These are phyloP conservation scores for Frankliniella intonsa DNA, from an alignment of 2,888 invertebrate species.

Conservation along the genomic window DNA sequence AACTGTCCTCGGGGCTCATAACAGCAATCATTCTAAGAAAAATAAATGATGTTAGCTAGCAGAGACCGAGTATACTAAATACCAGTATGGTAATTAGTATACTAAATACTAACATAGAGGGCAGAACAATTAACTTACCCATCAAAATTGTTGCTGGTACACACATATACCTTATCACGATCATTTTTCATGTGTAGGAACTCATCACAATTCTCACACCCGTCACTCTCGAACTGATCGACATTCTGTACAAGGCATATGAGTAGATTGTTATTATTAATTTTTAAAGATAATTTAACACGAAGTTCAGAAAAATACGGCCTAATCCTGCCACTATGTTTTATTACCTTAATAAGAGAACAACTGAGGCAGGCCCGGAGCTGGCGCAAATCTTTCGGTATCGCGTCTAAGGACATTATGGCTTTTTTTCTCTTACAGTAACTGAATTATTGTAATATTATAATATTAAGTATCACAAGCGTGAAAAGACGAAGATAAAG, in stretches of 20 bases:
- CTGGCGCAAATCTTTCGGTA: constrained; percentile 80
- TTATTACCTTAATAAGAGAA: constrained; percentile 73
- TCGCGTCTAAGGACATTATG: constrained; percentile 63
- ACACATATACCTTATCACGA: constrained; percentile 94
- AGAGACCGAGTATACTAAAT: too few relatives aligned
- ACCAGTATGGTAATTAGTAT: not conserved
- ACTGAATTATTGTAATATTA: not conserved
- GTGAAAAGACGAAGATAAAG: too few relatives aligned
- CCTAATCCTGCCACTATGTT: not conserved
- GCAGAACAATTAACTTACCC: constrained; percentile 56
- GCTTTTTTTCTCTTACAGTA: not conserved
- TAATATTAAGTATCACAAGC: not conserved
- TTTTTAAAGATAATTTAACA: not conserved
- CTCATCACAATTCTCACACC: constrained; percentile 98
- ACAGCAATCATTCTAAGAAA: constrained; percentile 77
- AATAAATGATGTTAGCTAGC: not conserved
- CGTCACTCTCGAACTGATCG: constrained; percentile 95
- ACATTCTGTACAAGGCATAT: constrained; percentile 61
- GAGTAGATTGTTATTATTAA: not conserved
- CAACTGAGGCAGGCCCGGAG: constrained; percentile 83
- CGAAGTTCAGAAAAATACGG: not conserved
- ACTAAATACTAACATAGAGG: constrained; percentile 22
- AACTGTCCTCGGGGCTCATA: constrained; percentile 96
- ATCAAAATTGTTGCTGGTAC: constrained; percentile 96
- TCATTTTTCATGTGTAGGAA: constrained; percentile 94